phyloP scores from a whole-genome alignment of 2,888 invertebrate genomes.

The Tenthredo livida region DNA sequence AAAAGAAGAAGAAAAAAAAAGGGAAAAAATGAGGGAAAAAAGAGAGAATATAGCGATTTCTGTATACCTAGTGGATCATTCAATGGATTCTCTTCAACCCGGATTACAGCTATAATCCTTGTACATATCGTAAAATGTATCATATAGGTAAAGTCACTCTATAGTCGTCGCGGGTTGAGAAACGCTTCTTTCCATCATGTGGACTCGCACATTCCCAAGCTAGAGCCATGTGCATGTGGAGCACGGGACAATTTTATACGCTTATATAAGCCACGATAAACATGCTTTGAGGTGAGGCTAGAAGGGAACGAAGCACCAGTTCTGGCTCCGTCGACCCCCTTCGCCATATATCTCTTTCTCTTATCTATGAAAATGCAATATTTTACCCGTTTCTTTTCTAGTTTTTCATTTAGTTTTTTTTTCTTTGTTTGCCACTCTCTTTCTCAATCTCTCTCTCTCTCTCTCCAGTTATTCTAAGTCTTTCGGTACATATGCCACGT shows the following conservation, averaged over 20 bases:
- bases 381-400: conserved; percentile 43
- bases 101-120: background rate
- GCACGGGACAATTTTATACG: conserved; percentile 63
- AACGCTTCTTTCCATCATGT: conserved; percentile 53
- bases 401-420: conserved; percentile 31
- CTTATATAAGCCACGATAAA: conserved; percentile 66
- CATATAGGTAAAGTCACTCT: conserved; percentile 21
- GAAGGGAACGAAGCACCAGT: background rate
- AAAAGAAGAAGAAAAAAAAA: background rate
- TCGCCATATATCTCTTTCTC: conserved; percentile 40
- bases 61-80: background rate
- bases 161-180: conserved; percentile 56
- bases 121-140: background rate
- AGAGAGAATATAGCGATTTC: background rate
- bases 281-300: conserved; percentile 58
- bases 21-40: background rate
- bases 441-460: background rate
- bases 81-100: background rate
- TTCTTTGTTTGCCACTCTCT: background rate
- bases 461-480: background rate
- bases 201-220: conserved; percentile 53
- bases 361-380: conserved; percentile 60
- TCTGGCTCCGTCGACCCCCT: background rate
- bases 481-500: background rate
- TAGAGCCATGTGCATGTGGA: conserved; percentile 38